A percentile compares a stretch with the other conserved stretches of the same genome.
Conservation (phyloP, 2,797 vertebrate species). For the Peromyscus melanophrys region DNA sequence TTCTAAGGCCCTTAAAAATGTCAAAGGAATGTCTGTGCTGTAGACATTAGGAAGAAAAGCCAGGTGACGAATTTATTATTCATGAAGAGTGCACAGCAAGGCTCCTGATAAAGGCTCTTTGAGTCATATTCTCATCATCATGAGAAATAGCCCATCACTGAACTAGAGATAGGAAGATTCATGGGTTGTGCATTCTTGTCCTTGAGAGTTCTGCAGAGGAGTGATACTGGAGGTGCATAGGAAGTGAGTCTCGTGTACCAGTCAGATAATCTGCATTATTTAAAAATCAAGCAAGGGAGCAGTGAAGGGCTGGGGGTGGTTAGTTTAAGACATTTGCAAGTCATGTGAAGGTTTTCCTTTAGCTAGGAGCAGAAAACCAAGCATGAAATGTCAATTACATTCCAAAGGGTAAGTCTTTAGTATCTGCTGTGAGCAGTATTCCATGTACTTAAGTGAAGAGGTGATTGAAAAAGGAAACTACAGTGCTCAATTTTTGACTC, state of each 20-base stretch:
- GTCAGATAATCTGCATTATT: neutral
- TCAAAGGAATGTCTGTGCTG: neutral
- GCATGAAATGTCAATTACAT: neutral
- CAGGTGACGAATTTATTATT: slow-evolving; percentile 68
- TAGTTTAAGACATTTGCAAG: neutral
- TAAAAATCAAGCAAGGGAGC: neutral
- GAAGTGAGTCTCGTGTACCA: neutral
- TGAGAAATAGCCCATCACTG: slow-evolving; percentile 56
- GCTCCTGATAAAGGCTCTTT: slow-evolving; percentile 61
- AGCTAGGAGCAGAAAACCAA: neutral
- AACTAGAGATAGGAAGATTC: slow-evolving; percentile 17
- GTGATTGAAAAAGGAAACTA: neutral
- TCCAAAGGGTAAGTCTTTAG: neutral
- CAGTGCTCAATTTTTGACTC: neutral
- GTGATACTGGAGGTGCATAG: neutral
- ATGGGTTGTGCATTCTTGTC: neutral
- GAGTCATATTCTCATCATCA: slow-evolving; percentile 31
- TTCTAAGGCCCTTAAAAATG: slow-evolving; percentile 18
- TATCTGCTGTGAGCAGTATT: neutral
- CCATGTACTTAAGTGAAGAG: neutral
- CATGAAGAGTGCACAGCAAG: neutral
- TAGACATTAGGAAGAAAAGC: slow-evolving; percentile 32
- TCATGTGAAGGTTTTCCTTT: neutral
- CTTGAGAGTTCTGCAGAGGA: neutral
- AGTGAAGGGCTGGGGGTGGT: neutral